Conservation (phyloP, 2,113 vertebrate species). For the Colius striatus region DNA sequence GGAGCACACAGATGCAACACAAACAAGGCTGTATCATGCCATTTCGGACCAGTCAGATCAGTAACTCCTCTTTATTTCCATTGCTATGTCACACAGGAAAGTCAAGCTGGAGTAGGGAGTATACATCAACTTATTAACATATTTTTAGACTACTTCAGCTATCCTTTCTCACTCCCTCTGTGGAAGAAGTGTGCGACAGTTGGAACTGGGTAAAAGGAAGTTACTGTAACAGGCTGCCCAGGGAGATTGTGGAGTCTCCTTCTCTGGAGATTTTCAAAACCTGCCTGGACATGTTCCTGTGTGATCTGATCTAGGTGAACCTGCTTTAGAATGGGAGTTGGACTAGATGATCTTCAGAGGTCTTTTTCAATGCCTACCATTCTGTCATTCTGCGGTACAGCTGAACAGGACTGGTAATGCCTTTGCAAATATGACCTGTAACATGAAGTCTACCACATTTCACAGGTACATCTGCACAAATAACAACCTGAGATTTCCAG, state of each 20-base stretch:
- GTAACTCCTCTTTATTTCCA: not conserved
- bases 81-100: not conserved
- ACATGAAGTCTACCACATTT: not conserved
- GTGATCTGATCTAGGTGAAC: too few species aligned
- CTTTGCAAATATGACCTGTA: not conserved
- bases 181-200: slow-evolving; percentile 1
- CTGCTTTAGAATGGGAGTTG: too few species aligned
- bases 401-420: not conserved
- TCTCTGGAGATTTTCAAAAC: too few species aligned
- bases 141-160: not conserved
- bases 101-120: not conserved
- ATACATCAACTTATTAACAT: not conserved
- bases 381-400: not conserved
- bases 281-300: too few species aligned
- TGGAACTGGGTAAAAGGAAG: not conserved
- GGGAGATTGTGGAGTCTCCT: too few species aligned
- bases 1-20: not conserved
- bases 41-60: not conserved
- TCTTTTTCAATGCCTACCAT: too few species aligned
- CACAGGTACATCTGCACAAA: not conserved
- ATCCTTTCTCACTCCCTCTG: not conserved
- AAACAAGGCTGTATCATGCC: not conserved
- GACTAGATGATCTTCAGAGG: too few species aligned
- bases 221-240: not conserved
- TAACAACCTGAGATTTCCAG: not conserved